A percentile compares a stretch with the other conserved stretches of the same genome.
Evolutionary conservation across 2,797 vertebrate species (phyloP).

Genomic region (Gallinago stenura): DNA sequence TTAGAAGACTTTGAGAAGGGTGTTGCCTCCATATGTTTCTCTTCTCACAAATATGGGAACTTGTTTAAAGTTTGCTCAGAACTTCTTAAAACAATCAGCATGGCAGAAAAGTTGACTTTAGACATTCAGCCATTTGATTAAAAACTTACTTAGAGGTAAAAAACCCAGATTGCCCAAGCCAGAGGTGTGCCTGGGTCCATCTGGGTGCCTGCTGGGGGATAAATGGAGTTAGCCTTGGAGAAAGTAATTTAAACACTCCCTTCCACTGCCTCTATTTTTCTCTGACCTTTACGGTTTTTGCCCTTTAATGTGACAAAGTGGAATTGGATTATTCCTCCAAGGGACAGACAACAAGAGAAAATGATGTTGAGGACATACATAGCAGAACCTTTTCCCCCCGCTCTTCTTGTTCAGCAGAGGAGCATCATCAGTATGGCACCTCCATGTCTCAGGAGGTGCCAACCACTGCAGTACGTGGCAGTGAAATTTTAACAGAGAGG

Average conservation of each 20-base stretch:
- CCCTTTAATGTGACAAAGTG: background rate
- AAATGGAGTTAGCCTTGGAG: background rate
- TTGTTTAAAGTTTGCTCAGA: background rate
- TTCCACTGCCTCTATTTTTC: background rate
- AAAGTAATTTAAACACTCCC: background rate
- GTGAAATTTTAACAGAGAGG: background rate
- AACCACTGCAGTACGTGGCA: background rate
- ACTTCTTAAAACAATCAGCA: background rate
- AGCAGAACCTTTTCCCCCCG: background rate
- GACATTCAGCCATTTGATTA: background rate
- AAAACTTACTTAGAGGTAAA: background rate
- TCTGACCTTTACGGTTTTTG: background rate
- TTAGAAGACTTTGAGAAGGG: background rate
- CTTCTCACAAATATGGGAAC: background rate
- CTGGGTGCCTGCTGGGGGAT: background rate
- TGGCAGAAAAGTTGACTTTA: background rate
- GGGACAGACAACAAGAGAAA: background rate
- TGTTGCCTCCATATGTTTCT: background rate
- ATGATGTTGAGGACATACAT: background rate
- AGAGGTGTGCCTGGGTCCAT: background rate
- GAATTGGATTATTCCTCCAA: background rate
- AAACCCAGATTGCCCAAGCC: background rate
- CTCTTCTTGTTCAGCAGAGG: background rate
- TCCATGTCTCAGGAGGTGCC: background rate
- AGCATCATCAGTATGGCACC: background rate